These are phyloP conservation scores for Coendou prehensilis DNA, from an alignment of 2,797 vertebrate species.

Conservation along the genomic window DNA sequence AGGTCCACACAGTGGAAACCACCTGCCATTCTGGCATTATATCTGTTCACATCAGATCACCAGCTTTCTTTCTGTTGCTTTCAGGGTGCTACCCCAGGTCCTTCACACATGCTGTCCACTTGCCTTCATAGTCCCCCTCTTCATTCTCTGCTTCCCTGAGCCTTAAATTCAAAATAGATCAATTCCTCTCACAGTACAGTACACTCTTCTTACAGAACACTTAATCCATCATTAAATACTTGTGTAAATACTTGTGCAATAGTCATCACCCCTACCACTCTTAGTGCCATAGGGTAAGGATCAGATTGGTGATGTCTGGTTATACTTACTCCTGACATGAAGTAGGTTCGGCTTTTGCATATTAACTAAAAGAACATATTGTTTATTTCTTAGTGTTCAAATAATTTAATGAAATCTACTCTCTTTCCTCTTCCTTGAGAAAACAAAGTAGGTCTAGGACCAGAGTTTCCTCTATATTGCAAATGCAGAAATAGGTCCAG, in stretches of 20 bases:
- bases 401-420: not conserved
- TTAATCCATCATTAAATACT: not conserved
- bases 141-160: not conserved
- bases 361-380: not conserved
- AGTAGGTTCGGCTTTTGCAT: not conserved
- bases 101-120: not conserved
- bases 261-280: not conserved
- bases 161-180: not conserved
- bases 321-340: not conserved
- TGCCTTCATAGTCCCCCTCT: not conserved
- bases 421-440: not conserved
- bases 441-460: not conserved
- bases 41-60: not conserved
- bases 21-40: too few relatives aligned
- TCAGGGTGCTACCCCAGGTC: not conserved
- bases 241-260: not conserved
- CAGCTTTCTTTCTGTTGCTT: not conserved
- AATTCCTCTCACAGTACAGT: not conserved
- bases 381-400: conserved; percentile 32
- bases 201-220: not conserved
- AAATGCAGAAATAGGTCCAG: not conserved
- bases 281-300: not conserved
- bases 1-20: not conserved
- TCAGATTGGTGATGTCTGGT: not conserved
- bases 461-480: not conserved